These are phyloP conservation scores for Pseudococcus longispinus DNA, from an alignment of 2,888 invertebrate genomes.

Conservation along the genomic window DNA sequence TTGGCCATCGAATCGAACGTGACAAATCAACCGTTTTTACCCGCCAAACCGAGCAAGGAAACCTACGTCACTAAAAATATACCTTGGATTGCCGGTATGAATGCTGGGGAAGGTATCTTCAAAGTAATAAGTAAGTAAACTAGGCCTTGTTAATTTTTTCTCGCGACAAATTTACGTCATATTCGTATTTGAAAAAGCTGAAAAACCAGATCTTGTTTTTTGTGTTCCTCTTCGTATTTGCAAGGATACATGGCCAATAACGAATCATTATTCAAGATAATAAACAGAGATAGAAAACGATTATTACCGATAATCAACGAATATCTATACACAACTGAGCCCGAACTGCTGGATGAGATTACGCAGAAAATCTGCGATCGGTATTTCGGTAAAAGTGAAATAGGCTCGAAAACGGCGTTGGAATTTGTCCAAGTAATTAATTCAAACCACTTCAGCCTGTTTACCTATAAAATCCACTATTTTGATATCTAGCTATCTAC, in stretches of 20 bases:
- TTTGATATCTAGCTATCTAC: no score
- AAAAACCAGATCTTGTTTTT: neutral
- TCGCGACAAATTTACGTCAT: neutral
- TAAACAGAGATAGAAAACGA: neutral
- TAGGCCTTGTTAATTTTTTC: neutral
- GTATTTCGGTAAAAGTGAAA: neutral
- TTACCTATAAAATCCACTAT: neutral
- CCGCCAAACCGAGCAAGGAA: neutral
- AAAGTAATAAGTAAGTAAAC: slow-evolving; percentile 11
- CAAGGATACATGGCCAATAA: neutral
- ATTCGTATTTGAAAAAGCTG: neutral
- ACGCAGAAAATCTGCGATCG: neutral
- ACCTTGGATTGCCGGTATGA: slow-evolving; percentile 41
- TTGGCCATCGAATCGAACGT: slow-evolving; percentile 20
- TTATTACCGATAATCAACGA: neutral
- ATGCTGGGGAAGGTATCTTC: neutral
- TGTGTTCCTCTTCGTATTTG: no score
- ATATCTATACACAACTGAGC: neutral
- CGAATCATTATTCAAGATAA: neutral
- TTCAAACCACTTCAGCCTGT: neutral
- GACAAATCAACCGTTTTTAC: neutral
- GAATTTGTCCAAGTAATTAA: neutral
- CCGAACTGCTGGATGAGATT: neutral
- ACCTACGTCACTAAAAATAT: slow-evolving; percentile 28
- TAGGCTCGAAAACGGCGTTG: neutral